These are phyloP conservation scores for Jordanella pulchra DNA, from an alignment of 2,797 vertebrate genomes.

Conservation along the genomic window DNA sequence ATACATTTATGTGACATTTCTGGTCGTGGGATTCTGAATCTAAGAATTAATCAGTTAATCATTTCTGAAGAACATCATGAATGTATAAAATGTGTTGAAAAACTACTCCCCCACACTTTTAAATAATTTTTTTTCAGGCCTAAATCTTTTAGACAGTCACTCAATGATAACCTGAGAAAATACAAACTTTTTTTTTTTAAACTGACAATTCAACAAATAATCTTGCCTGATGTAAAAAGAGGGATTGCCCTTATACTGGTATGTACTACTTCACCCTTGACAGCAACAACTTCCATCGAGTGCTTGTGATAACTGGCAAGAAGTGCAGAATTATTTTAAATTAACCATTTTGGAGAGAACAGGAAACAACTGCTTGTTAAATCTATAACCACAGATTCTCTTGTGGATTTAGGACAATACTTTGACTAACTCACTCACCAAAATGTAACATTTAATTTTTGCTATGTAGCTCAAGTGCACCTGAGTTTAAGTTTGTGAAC, in stretches of 20 bases:
- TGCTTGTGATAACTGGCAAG: neutral
- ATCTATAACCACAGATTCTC: neutral
- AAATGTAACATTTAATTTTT: too few relatives aligned
- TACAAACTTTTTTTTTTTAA: too few relatives aligned
- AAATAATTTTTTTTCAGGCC: neutral
- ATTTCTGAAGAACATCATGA: neutral
- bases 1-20: slow-evolving; percentile 14
- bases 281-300: neutral
- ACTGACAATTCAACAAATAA: too few relatives aligned
- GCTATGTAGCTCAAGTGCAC: too few relatives aligned
- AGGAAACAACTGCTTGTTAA: neutral
- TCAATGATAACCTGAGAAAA: neutral
- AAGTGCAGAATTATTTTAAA: neutral
- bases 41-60: neutral
- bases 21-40: neutral
- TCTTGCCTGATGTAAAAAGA: neutral
- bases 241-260: neutral
- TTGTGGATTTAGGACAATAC: neutral
- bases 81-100: neutral
- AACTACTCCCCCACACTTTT: too few relatives aligned
- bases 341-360: neutral
- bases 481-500: too few relatives aligned
- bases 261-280: neutral
- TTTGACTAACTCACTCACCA: too few relatives aligned
- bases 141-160: neutral